A percentile compares a stretch with the other conserved stretches of the same genome.
Conservation (phyloP, 2,797 vertebrate genomes). For the Rhodeus uyekii region DNA sequence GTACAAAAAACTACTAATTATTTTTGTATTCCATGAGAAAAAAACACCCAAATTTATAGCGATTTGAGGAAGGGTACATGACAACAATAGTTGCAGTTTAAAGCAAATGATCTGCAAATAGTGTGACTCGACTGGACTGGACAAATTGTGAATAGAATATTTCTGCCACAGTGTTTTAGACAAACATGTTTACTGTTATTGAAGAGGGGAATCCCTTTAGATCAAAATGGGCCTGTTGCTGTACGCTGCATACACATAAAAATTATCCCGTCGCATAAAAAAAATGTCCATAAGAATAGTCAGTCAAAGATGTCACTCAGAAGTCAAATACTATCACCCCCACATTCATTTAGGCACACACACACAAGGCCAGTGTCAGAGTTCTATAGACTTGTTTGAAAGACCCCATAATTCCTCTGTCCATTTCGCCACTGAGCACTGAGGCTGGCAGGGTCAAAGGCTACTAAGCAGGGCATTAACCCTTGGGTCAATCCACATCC, state of each 20-base stretch:
- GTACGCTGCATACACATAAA: slow-evolving; percentile 28
- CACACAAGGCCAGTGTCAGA: slow-evolving; percentile 46
- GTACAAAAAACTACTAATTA: too few relatives aligned
- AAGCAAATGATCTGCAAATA: not conserved
- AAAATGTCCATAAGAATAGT: slow-evolving; percentile 26
- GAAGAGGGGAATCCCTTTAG: not conserved
- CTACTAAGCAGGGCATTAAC: slow-evolving; percentile 58
- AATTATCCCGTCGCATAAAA: slow-evolving; percentile 4
- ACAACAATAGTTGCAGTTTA: not conserved
- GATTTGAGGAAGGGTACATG: not conserved
- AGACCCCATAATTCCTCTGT: slow-evolving; percentile 58
- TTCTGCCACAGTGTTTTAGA: not conserved
- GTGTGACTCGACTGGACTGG: not conserved
- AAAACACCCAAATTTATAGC: not conserved
- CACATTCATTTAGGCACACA: slow-evolving; percentile 34
- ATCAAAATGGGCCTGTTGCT: not conserved
- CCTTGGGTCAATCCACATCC: slow-evolving; percentile 46
- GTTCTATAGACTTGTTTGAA: slow-evolving; percentile 57
- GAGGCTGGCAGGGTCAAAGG: slow-evolving; percentile 55
- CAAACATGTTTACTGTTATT: not conserved
- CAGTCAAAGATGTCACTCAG: slow-evolving; percentile 47
- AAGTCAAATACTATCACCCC: slow-evolving; percentile 42
- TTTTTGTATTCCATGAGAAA: not conserved
- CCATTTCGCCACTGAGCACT: slow-evolving; percentile 54
- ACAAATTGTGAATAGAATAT: not conserved